Base-by-base conservation (phyloP, 2,113 vertebrate genomes). In the Nanger granti region DNA sequence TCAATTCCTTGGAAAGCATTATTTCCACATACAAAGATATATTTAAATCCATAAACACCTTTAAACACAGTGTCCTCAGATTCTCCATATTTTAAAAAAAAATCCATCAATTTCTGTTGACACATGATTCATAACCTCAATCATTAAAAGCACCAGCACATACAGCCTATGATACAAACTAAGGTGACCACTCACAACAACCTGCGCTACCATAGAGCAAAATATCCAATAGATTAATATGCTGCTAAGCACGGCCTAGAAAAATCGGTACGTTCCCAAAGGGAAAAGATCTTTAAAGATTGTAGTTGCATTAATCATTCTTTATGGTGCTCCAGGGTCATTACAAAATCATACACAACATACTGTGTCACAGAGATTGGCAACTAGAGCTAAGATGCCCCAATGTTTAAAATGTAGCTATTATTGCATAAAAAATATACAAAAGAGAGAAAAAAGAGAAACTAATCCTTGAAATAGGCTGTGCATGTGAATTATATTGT, bases 21-120 rank as follows among this genome's bases (percentile, higher is more conserved):
- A 82, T 96, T 98, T 97, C 57, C 80, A 87, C 73, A 11, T 87
- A 97, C 89, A 96, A 97, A 97, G 94, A 97, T 93, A 97, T 83
- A 96, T 96, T 98, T 97, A 97, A 94, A 92, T 26, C 55, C n/a
- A 87, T 92, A 76, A 97, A 98, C 83, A 90, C 54, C 88, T 83
- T 97, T 89, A 60, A 97, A 98, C 83, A 90, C 37, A 97, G 73
- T 97, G 93, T 95, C 54, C 93, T 97, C 90, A 18, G 57, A 95
- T 26, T 97, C 80, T 80, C 62, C 91, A 93, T 69, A 60, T 95
- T 97, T 86, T 0, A 1, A 10, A 97, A 97, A 93, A 95, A 83
- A 69, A 86, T 84, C 59, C 96, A 17, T 86, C 47, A 93, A 97
- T 95, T 96, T 94, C 64, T 96, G 22, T 92, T 97, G 80, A 34